A percentile compares a stretch with the other conserved stretches of the same genome.
Conservation (phyloP, 2,113 vertebrate genomes). For the Clarias macrocephalus region DNA sequence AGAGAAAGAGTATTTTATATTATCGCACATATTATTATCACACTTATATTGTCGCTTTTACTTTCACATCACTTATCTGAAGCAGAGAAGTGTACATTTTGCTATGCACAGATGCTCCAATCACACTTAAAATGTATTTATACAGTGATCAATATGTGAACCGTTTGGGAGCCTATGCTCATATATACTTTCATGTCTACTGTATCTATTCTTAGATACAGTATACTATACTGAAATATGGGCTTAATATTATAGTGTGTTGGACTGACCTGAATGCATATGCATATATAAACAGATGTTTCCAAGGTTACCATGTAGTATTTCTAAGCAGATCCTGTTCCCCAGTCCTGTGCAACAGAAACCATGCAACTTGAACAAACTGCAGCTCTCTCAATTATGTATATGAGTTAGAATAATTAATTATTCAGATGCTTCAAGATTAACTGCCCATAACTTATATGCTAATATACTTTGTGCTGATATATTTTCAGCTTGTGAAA, state of each 20-base stretch:
- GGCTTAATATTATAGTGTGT: not conserved
- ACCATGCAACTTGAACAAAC: not conserved
- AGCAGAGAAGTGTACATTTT: not conserved
- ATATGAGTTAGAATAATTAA: slow-evolving; percentile 10
- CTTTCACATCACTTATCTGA: not conserved
- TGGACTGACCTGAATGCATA: not conserved
- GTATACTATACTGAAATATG: not conserved
- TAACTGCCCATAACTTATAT: not conserved
- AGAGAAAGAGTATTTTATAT: not conserved
- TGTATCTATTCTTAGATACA: not conserved
- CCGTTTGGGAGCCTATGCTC: not conserved
- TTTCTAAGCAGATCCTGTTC: not conserved
- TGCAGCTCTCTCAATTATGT: slow-evolving; percentile 24
- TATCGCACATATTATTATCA: not conserved
- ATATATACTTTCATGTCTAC: not conserved
- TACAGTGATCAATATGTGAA: not conserved
- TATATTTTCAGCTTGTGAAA: slow-evolving; percentile 17
- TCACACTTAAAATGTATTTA: not conserved
- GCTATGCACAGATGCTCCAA: not conserved
- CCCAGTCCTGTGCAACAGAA: not conserved
- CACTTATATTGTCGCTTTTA: not conserved
- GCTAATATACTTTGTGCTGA: not conserved
- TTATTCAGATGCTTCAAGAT: slow-evolving; percentile 29
- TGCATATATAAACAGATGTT: not conserved
- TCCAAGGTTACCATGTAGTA: not conserved